Evolutionary conservation across 1,140 invertebrate genomes (phyloP).

Genomic region (Lepidotrigona ventralis): DNA sequence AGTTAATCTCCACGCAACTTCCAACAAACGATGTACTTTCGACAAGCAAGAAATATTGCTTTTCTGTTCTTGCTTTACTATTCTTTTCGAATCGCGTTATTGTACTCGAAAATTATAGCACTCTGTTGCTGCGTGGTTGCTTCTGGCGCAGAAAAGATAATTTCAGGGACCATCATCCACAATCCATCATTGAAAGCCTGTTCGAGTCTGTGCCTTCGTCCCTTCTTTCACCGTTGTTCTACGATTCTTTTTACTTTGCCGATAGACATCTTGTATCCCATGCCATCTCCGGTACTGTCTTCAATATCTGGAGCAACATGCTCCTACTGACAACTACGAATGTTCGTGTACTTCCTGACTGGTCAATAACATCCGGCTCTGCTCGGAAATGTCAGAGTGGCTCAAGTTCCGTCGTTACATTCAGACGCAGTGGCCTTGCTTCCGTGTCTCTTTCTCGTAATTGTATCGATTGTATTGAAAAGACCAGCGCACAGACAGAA

Average conservation of each 20-base stretch:
- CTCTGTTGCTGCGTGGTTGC: neutral
- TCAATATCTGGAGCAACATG: slow-evolving; percentile 37
- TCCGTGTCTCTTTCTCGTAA: neutral
- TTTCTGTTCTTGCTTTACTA: too few species aligned
- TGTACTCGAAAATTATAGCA: slow-evolving; percentile 55
- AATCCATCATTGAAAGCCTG: slow-evolving; percentile 50
- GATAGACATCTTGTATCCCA: slow-evolving; percentile 53
- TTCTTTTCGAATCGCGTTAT: slow-evolving; percentile 13
- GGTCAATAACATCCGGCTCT: slow-evolving; percentile 57
- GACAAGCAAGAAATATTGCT: neutral
- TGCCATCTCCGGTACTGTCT: slow-evolving; percentile 46
- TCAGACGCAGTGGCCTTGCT: slow-evolving; percentile 35
- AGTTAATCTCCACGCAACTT: neutral
- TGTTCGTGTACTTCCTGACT: slow-evolving; percentile 50
- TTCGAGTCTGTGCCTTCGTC: slow-evolving; percentile 22
- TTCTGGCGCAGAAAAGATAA: neutral
- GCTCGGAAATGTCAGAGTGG: slow-evolving; percentile 29
- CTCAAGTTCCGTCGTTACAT: slow-evolving; percentile 47
- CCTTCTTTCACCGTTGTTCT: slow-evolving; percentile 14
- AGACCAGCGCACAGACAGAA: too few species aligned
- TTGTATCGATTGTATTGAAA: slow-evolving; percentile 9
- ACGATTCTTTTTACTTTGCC: slow-evolving; percentile 40
- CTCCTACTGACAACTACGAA: slow-evolving; percentile 21
- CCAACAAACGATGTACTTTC: neutral
- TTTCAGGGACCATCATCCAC: slow-evolving; percentile 36